Percentiles rank a stretch among this genome's conserved stretches.
Conservation (phyloP, 2,888 invertebrate genomes). For the Cinara cedri region DNA sequence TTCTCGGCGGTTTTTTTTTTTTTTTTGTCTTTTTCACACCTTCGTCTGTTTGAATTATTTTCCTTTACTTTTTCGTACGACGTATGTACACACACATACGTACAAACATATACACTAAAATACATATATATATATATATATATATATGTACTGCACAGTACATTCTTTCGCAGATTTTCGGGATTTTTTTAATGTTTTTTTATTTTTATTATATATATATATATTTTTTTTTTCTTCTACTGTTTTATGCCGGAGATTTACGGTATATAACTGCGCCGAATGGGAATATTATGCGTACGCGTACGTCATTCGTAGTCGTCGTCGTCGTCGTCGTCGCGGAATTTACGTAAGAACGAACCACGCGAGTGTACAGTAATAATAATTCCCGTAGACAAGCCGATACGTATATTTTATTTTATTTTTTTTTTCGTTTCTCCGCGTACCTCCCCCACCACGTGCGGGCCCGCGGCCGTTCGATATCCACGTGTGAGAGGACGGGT, state of each 20-base stretch:
- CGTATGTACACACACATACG: too few species aligned
- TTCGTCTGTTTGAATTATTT: slow-evolving; percentile 28
- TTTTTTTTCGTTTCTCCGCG: not conserved
- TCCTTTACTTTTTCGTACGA: not conserved
- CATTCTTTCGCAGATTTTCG: slow-evolving; percentile 39
- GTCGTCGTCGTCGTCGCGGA: slow-evolving; percentile 38
- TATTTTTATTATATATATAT: slow-evolving; percentile 32
- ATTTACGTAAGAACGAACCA: slow-evolving; percentile 45
- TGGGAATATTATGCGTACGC: slow-evolving; percentile 54
- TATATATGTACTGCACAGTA: not conserved
- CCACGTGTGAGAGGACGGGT: too few species aligned
- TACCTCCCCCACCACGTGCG: too few species aligned
- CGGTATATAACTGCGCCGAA: slow-evolving; percentile 51
- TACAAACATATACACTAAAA: too few species aligned
- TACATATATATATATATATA: not conserved
- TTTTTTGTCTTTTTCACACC: not conserved
- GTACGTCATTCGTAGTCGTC: slow-evolving; percentile 14
- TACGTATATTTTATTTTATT: slow-evolving; percentile 11
- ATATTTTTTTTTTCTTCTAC: slow-evolving; percentile 35
- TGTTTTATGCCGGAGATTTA: slow-evolving; percentile 53
- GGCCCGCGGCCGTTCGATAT: too few species aligned
- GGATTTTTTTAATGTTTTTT: slow-evolving; percentile 21
- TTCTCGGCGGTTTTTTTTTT: slow-evolving; percentile 2
- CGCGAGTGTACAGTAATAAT: slow-evolving; percentile 12
- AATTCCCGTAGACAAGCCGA: slow-evolving; percentile 32